These are phyloP conservation scores for Dexiosoma caninum DNA, from an alignment of 2,888 invertebrate genomes.

Conservation along the genomic window DNA sequence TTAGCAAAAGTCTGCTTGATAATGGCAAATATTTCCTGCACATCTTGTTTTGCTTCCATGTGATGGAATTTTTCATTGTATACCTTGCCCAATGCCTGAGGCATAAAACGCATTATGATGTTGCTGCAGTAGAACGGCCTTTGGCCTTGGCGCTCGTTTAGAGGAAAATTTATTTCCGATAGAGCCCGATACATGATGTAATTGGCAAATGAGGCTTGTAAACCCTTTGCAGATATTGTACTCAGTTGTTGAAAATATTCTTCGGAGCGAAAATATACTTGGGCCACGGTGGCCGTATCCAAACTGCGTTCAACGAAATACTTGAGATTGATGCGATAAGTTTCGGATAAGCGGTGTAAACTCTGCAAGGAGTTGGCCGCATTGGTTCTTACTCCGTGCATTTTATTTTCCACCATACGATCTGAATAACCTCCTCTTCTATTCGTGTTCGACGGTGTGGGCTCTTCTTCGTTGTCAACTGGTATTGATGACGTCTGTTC, in stretches of 20 bases:
- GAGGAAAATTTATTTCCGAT: conserved; percentile 64
- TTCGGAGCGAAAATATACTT: conserved; percentile 69
- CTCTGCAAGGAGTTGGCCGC: conserved; percentile 49
- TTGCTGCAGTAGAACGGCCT: conserved; percentile 68
- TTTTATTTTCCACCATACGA: conserved; percentile 61
- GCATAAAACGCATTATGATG: conserved; percentile 69
- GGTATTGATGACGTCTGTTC: conserved; percentile 55
- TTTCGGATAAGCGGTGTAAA: conserved; percentile 65
- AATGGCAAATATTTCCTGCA: conserved; percentile 66
- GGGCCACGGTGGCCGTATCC: conserved; percentile 63
- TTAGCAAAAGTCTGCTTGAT: conserved; percentile 66
- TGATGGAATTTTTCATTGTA: conserved; percentile 67
- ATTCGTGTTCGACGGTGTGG: background rate
- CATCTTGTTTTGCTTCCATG: conserved; percentile 66
- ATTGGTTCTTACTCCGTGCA: conserved; percentile 55
- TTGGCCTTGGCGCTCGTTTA: conserved; percentile 46
- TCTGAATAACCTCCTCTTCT: background rate
- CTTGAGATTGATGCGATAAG: conserved; percentile 69
- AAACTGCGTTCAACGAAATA: conserved; percentile 69
- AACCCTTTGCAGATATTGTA: conserved; percentile 63
- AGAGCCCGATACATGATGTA: conserved; percentile 73
- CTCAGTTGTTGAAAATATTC: conserved; percentile 69
- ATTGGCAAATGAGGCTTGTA: conserved; percentile 68
- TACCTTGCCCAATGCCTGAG: conserved; percentile 71
- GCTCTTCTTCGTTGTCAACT: background rate